Evolutionary conservation across 2,888 invertebrate genomes (phyloP), one percentile per base, ranked within the genome.

Genomic region (Nomada goodeniana): DNA sequence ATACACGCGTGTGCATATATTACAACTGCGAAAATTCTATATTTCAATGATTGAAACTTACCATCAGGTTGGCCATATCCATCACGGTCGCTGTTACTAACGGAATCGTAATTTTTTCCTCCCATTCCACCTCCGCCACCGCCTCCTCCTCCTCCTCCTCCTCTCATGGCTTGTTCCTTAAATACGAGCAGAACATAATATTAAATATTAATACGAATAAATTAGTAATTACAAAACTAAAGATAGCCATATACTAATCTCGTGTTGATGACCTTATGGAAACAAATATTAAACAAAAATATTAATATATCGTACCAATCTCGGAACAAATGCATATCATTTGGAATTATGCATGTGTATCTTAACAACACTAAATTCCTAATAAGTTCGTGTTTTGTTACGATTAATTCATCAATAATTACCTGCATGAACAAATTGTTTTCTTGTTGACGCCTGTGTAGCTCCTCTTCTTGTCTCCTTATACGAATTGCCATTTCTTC

Each of bases 351-450:
- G 2, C 52, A 7, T 9, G 9, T 13, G 20, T 36, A 11, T 68
- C 18, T 44, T 44, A n/a, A 69, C 42, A 26, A 15, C 11, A 52
- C 9, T 36, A 53, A 36, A 47, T 20, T 15, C 15, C 53, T 67
- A 67, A 13, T 36, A 60, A 1, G 13, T 29, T 15, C 15, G 29
- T 11, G 15, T 52, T 23, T 9, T 44, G n/a, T 50, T 23, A 11
- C n/a, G 15, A 23, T 0, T 18, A 70, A n/a, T 64, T 44, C 2
- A 36, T 20, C 13, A 9, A 15, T n/a, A 70, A 85, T 70, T 82
- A 96, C 97, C 95, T 98, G 98, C 95, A 97, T 97, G 89, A 98
- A 98, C 82, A 98, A 94, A 87, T 96, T 97, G 94, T 98, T 98
- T 94, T 98, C 98, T 94, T 98, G 97, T 92, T 98, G 98, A 23